Percentiles rank a stretch among this genome's conserved stretches.
These are phyloP conservation scores for Lumbricus terrestris DNA, from an alignment of 2,888 invertebrate species.

Conservation along the genomic window DNA sequence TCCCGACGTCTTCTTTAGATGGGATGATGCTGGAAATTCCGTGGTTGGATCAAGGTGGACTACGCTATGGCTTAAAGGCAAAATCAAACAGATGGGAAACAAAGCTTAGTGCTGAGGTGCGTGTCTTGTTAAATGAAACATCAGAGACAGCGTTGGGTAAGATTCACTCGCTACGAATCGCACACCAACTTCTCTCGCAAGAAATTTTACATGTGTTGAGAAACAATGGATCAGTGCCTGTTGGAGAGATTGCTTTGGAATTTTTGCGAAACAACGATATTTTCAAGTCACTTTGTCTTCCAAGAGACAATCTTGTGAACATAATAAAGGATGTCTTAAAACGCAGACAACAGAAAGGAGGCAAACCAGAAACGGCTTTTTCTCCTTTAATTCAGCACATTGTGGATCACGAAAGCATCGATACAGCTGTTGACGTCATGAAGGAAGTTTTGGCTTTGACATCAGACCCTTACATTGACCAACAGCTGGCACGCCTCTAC, in stretches of 20 bases:
- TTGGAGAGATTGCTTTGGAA: conserved; percentile 18
- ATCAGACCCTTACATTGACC: conserved; percentile 45
- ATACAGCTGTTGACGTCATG: conserved; percentile 40
- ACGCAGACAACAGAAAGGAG: conserved; percentile 6
- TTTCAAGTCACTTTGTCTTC: conserved; percentile 5
- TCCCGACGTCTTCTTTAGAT: conserved; percentile 45
- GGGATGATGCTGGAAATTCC: conserved; percentile 37
- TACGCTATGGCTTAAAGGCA: neutral
- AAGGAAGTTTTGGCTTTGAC: conserved; percentile 40
- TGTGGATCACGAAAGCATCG: conserved; percentile 34
- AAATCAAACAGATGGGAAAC: conserved; percentile 22
- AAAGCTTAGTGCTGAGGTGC: conserved; percentile 10
- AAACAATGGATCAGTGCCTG: neutral
- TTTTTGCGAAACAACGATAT: conserved; percentile 19
- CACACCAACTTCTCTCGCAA: conserved; percentile 20
- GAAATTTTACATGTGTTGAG: neutral
- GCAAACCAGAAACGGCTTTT: conserved; percentile 36
- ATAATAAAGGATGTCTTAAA: conserved; percentile 20
- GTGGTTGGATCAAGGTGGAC: conserved; percentile 7
- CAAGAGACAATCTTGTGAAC: neutral
- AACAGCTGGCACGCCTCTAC: conserved; percentile 44
- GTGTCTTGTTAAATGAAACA: conserved; percentile 22
- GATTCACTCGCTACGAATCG: conserved; percentile 15
- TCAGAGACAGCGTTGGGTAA: neutral
- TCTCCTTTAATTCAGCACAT: conserved; percentile 44